A percentile compares a stretch with the other conserved stretches of the same genome.
These are phyloP conservation scores for Machimus rusticus DNA, from an alignment of 2,888 invertebrate species.

Conservation along the genomic window DNA sequence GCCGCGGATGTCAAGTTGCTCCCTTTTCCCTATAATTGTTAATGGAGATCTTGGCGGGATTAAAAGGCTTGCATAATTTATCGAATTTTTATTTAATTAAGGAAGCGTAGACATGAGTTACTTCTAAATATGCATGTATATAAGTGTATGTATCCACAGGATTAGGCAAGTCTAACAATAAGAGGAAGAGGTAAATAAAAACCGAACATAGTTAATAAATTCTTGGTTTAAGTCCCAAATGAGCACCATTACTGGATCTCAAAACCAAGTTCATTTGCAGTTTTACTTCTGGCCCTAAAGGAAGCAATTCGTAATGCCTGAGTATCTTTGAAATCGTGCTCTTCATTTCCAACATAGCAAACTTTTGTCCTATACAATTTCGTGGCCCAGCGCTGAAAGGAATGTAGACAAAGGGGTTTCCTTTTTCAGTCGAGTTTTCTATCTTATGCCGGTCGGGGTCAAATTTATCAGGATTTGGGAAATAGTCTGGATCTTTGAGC, in stretches of 20 bases:
- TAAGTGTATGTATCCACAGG: no score
- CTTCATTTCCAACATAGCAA: constrained; percentile 59
- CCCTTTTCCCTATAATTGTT: no score
- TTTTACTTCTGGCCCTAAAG: constrained; percentile 54
- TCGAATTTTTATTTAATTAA: no score
- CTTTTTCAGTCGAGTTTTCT: constrained; percentile 58
- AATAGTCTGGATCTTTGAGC: constrained; percentile 54
- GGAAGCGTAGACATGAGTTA: no score
- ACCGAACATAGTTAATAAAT: constrained; percentile 37
- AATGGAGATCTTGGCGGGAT: no score
- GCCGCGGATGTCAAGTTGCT: no score
- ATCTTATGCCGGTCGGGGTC: constrained; percentile 60
- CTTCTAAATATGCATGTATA: no score
- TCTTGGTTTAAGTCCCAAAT: constrained; percentile 54
- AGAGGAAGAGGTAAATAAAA: background rate
- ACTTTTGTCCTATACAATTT: constrained; percentile 61
- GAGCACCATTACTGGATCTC: constrained; percentile 55
- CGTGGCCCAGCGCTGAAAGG: constrained; percentile 61
- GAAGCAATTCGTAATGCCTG: constrained; percentile 55
- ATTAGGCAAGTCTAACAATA: no score
- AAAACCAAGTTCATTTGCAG: constrained; percentile 54
- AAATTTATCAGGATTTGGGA: constrained; percentile 55
- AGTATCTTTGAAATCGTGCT: constrained; percentile 55
- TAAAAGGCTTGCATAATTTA: no score
- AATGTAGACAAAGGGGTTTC: constrained; percentile 53